Percentiles rank a stretch among this genome's conserved stretches.
phyloP scores from a whole-genome alignment of 2,113 vertebrate genomes.

The Corynorhinus townsendii region DNA sequence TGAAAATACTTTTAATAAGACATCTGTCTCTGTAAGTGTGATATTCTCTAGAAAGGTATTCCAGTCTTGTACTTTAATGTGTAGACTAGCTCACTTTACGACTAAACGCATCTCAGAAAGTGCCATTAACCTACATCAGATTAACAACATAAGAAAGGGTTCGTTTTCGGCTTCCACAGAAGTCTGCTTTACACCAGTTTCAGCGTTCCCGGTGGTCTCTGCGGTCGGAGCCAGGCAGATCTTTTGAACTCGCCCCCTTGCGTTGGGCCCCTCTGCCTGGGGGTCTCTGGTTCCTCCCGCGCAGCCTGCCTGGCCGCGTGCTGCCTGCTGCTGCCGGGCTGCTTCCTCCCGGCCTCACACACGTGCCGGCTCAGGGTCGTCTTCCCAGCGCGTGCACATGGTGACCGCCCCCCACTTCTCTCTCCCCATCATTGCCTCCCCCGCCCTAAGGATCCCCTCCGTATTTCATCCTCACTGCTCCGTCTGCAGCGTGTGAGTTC shows the following conservation, averaged over 20 bases:
- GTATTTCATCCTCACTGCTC: fast-evolving
- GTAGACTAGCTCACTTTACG: not conserved
- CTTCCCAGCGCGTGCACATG: fast-evolving
- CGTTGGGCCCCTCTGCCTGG: no score
- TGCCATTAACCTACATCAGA: not conserved
- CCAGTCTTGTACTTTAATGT: not conserved
- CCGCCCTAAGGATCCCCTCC: not conserved
- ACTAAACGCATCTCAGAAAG: not conserved
- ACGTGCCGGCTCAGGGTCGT: not conserved
- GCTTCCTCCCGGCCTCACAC: not conserved
- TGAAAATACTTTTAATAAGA: not conserved
- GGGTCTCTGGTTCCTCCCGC: not conserved
- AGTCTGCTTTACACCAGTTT: not conserved
- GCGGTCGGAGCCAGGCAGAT: not conserved
- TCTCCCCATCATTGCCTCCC: not conserved
- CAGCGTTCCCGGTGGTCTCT: not conserved
- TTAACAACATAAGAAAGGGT: not conserved
- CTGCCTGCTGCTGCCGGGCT: not conserved
- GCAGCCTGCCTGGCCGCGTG: not conserved
- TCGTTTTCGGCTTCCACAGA: not conserved
- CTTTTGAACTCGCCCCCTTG: not conserved
- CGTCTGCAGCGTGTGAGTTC: not conserved
- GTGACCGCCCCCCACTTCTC: not conserved
- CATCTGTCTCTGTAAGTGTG: not conserved
- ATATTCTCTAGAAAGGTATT: not conserved